Evolutionary conservation across 2,113 vertebrate species (phyloP), one percentile per base, ranked within the genome.

Genomic region (Lagopus leucura): DNA sequence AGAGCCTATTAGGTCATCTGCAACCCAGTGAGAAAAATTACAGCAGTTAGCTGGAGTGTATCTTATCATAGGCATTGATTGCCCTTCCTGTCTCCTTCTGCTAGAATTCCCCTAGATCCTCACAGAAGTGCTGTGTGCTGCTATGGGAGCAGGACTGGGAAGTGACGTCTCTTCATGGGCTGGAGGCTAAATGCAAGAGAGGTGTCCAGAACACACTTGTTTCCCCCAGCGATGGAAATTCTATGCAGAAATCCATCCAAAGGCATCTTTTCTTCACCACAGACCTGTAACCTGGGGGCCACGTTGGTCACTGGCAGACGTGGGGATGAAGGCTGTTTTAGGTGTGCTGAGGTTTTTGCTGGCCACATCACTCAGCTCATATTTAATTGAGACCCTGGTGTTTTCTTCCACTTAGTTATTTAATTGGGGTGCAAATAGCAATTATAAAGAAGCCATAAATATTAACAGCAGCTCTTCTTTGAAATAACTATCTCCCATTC

Each of bases 1-100:
- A 96, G 74, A 94, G 90, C 92, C 90, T 93, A 94, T 95, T 94
- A 97, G 90, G 92, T 95, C 90, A 95, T 80, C 86, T 86, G 78
- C 45, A 78, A 52, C 80, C 89, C 36, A 86, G 78, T 60, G 90
- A 95, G 92, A 88, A 82, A 90, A 94, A 94, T 85, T 84, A 82
- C 76, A 65, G 65, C 77, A 72, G 81, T 76, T 94, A 95, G 32
- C 74, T 95, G 74, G 77, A 92, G 88, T 89, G 71, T 82, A 43
- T 95, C 80, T 92, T 92, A 65, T 90, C 73, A 50, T 11, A 84
- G 52, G 9, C 88, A 72, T 54, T 92, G 77, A 94, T 86, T 93
- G 85, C 38, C 24, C 69, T 93, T 88, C 91, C n/a, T 78, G 10
- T 69, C 48, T 83, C n/a, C 58, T 76, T 5, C 2, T 79, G 88